A percentile compares a stretch with the other conserved stretches of the same genome.
phyloP scores from a whole-genome alignment of 2,888 invertebrate species.

The Melolontha melolontha region DNA sequence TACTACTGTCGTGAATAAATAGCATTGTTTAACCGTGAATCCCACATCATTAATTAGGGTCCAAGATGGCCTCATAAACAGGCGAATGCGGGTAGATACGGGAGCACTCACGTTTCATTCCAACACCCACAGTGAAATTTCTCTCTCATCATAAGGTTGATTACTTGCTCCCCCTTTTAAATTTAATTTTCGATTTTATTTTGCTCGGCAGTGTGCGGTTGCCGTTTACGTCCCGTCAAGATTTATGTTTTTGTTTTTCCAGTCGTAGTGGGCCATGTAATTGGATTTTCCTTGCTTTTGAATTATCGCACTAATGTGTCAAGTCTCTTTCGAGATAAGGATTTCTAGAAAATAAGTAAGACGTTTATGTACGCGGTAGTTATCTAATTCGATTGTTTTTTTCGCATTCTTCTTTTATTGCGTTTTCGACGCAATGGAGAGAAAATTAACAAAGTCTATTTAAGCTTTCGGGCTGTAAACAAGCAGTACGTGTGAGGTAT shows the following conservation, averaged over 20 bases:
- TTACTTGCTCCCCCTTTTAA: conserved; percentile 2
- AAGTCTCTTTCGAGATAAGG: not conserved
- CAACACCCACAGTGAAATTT: not conserved
- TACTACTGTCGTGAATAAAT: conserved; percentile 26
- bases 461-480: too few species aligned
- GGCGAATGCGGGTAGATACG: conserved; percentile 18
- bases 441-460: too few species aligned
- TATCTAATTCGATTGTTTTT: too few species aligned
- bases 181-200: conserved; percentile 19
- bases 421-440: too few species aligned
- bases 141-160: conserved; percentile 12
- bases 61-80: conserved; percentile 29
- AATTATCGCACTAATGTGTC: conserved; percentile 19
- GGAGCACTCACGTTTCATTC: not conserved
- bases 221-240: conserved; percentile 8
- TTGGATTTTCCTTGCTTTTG: conserved; percentile 23
- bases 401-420: too few species aligned
- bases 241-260: conserved; percentile 31
- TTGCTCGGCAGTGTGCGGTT: not conserved
- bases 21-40: conserved; percentile 30
- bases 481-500: too few species aligned
- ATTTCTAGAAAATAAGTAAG: too few species aligned
- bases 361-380: too few species aligned
- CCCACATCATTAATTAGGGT: conserved; percentile 33
- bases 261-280: conserved; percentile 23